Conservation (phyloP, 2,888 invertebrate species). For the Tinea semifulvella region DNA sequence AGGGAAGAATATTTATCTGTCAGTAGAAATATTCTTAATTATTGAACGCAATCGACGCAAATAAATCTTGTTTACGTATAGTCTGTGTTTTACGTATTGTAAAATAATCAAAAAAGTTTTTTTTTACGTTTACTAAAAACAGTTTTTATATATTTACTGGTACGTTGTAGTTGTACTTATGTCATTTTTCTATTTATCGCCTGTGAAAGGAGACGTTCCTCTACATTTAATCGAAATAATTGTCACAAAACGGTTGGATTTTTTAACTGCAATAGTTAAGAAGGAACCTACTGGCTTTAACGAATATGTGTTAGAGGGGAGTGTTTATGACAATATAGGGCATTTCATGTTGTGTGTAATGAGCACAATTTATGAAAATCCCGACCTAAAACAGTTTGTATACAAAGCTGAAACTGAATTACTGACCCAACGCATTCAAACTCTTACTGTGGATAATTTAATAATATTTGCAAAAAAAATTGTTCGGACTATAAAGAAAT, state of each 20-base stretch:
- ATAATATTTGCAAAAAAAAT: conserved; percentile 45
- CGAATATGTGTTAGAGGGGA: conserved; percentile 68
- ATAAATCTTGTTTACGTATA: too few relatives aligned
- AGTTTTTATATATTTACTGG: too few relatives aligned
- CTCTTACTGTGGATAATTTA: conserved; percentile 39
- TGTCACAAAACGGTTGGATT: conserved; percentile 54
- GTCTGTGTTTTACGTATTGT: too few relatives aligned
- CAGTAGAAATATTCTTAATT: too few relatives aligned
- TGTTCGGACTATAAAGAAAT: conserved; percentile 34
- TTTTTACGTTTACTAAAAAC: too few relatives aligned
- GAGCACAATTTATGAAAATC: conserved; percentile 34
- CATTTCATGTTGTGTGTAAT: conserved; percentile 64
- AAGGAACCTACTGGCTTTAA: conserved; percentile 39
- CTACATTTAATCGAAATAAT: conserved; percentile 63
- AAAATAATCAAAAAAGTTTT: too few relatives aligned
- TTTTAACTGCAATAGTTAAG: conserved; percentile 44
- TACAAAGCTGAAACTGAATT: conserved; percentile 39
- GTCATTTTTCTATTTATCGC: conserved; percentile 68
- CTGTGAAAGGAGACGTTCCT: conserved; percentile 62
- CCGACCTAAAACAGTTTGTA: conserved; percentile 37
- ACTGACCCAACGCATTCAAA: conserved; percentile 34
- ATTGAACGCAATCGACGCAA: too few relatives aligned
- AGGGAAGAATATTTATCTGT: too few relatives aligned
- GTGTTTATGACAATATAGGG: conserved; percentile 65
- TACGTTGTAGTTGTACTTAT: too few relatives aligned